phyloP scores from a whole-genome alignment of 2,113 vertebrate genomes.

The Rhinolophus ferrumequinum region DNA sequence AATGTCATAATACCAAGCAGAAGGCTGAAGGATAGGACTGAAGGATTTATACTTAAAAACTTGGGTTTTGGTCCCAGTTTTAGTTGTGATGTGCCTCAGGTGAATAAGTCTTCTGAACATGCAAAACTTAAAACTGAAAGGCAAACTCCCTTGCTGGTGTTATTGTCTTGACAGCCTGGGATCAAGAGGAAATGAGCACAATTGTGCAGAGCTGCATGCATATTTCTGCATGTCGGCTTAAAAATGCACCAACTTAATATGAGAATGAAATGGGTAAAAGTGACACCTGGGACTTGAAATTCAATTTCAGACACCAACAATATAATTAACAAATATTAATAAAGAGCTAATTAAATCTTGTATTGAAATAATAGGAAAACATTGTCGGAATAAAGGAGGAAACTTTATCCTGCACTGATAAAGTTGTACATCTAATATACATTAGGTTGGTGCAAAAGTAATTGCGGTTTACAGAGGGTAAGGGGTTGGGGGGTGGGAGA shows the following conservation, averaged over 20 bases:
- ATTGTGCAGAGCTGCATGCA: background rate
- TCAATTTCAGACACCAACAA: slow-evolving; percentile 49
- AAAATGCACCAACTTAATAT: background rate
- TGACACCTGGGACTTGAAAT: slow-evolving; percentile 34
- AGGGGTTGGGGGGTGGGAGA: no score
- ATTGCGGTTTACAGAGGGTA: no score
- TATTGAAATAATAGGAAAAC: background rate
- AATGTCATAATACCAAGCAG: background rate
- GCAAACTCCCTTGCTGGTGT: background rate
- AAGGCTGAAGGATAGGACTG: background rate
- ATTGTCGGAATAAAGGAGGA: slow-evolving; percentile 30
- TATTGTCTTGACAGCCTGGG: background rate
- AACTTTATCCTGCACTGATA: background rate
- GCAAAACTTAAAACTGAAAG: background rate
- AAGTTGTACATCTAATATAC: background rate
- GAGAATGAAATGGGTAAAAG: slow-evolving; percentile 29
- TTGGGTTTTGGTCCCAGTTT: background rate
- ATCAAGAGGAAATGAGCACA: background rate
- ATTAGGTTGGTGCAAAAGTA: no score
- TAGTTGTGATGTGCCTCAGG: background rate
- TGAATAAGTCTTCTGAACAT: background rate
- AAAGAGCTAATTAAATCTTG: slow-evolving; percentile 48
- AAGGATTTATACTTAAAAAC: slow-evolving; percentile 22
- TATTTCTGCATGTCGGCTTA: background rate
- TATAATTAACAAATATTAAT: slow-evolving; percentile 48